These are phyloP conservation scores for Tenthredo scrophulariae DNA, from an alignment of 2,888 invertebrate genomes.

Conservation along the genomic window DNA sequence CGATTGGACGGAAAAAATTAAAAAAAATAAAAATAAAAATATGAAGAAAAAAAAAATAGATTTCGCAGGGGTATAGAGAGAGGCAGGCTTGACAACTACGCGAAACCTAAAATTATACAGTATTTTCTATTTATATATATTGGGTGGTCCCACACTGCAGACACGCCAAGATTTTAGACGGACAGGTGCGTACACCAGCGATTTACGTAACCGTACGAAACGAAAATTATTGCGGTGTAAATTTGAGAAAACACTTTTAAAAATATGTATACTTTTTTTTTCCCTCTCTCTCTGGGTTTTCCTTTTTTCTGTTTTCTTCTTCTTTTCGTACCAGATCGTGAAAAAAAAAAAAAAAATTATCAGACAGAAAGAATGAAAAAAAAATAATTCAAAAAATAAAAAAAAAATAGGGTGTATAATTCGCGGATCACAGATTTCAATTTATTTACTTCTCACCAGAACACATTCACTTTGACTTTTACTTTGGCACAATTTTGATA, in stretches of 20 bases:
- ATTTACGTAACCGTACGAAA: constrained; percentile 44
- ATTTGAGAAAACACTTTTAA: constrained; percentile 20
- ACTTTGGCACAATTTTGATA: not conserved
- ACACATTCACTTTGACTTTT: not conserved
- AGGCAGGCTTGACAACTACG: not conserved
- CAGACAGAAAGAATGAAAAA: not conserved
- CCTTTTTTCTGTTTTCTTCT: not conserved
- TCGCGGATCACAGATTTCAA: too few species aligned
- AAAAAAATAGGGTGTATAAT: too few species aligned
- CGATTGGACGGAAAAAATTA: too few species aligned
- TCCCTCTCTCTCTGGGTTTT: not conserved
- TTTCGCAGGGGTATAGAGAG: not conserved
- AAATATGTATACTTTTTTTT: not conserved
- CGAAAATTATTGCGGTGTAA: not conserved
- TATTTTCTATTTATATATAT: constrained; percentile 24
- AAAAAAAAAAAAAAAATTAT: not conserved
- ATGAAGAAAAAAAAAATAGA: not conserved
- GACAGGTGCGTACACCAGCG: constrained; percentile 29
- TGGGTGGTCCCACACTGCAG: not conserved
- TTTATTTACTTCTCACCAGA: too few species aligned
- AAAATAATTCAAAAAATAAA: too few species aligned
- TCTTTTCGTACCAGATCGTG: not conserved
- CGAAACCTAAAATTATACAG: constrained; percentile 40
- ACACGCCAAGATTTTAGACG: constrained; percentile 47
- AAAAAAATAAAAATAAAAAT: not conserved